These are phyloP conservation scores for Champsocephalus esox DNA, from an alignment of 2,797 vertebrate genomes.

Conservation along the genomic window DNA sequence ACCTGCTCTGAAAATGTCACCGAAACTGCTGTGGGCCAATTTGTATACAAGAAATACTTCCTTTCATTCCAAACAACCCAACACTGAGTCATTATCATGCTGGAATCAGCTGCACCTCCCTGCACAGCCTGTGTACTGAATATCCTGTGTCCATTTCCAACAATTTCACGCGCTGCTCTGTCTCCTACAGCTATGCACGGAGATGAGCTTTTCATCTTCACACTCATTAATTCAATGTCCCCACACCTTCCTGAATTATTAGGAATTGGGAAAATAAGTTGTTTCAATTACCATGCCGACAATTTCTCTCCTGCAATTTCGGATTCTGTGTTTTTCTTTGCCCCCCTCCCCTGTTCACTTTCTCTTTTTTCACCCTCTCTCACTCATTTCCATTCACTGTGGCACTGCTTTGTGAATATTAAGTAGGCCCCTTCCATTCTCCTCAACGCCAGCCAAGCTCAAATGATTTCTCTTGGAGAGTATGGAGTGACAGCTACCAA, in stretches of 20 bases:
- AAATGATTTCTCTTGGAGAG: conserved; percentile 75
- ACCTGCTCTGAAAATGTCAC: conserved; percentile 45
- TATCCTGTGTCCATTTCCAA: conserved; percentile 54
- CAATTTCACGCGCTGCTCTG: conserved; percentile 51
- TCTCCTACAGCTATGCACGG: conserved; percentile 7
- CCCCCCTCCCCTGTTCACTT: not conserved
- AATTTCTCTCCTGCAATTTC: conserved; percentile 78
- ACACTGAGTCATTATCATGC: conserved; percentile 27
- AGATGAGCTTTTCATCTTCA: conserved; percentile 51
- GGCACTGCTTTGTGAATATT: conserved; percentile 83
- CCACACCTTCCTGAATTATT: conserved; percentile 56
- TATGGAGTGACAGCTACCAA: conserved; percentile 51
- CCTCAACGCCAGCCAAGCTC: conserved; percentile 79
- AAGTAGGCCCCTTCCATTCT: conserved; percentile 81
- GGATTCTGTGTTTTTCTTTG: conserved; percentile 79
- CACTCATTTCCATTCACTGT: conserved; percentile 84
- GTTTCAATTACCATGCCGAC: conserved; percentile 65
- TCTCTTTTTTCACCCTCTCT: conserved; percentile 54
- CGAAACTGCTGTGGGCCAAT: conserved; percentile 10
- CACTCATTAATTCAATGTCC: conserved; percentile 51
- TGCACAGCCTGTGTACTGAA: conserved; percentile 29
- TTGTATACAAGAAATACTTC: not conserved
- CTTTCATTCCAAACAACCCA: conserved; percentile 18
- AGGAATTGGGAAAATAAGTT: conserved; percentile 74
- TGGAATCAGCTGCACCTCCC: conserved; percentile 37